Base-by-base conservation (phyloP, 2,888 invertebrate genomes). In the Apotomis betuletana region DNA sequence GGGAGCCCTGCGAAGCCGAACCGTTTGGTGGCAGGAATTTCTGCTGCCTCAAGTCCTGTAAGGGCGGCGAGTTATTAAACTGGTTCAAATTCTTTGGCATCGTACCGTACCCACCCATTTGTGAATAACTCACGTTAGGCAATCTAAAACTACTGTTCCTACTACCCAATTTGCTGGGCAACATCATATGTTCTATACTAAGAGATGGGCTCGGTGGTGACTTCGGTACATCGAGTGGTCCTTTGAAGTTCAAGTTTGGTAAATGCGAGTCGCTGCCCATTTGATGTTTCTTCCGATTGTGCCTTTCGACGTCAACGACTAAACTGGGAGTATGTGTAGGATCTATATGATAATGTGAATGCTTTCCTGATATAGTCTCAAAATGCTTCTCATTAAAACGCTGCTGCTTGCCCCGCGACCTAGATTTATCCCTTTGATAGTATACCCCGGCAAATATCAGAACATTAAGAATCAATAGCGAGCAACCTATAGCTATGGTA, bases 381-480 rank as follows among this genome's bases (percentile, higher is more conserved):
- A 96, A 96, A 78, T 95, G 94, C 82, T 95, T 95, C 85, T 95
- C 94, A 79, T 94, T 96, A 77, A 96, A 95, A 79, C 96, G 95
- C 80, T 96, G 96, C 84, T 96, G 96, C 87, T 97, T 97, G 13
- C 85, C 81, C 27, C 91, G 84, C 3, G 92, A 91, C 79, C 96
- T 93, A 63, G 96, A 96, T 88, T 96, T 96, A 81, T 96, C 96
- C 67, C 96, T 87, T 85, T 97, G 97, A 85, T 97, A 97, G 87
- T 97, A 97, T 8, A 97, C 96, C 3, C 97, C 97, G 65, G 97
- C 97, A 84, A 97, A 97, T 81, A 97, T 96, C 57, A 97, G 91
- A 65, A 97, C 96, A 89, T 97, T 97, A 46, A 97, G 92, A 77
- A 97, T 96, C 65, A 97, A 93, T 68, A 97, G 90, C 0, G 96